Conservation (phyloP, 2,888 invertebrate species). For the Drosophila rellima region DNA sequence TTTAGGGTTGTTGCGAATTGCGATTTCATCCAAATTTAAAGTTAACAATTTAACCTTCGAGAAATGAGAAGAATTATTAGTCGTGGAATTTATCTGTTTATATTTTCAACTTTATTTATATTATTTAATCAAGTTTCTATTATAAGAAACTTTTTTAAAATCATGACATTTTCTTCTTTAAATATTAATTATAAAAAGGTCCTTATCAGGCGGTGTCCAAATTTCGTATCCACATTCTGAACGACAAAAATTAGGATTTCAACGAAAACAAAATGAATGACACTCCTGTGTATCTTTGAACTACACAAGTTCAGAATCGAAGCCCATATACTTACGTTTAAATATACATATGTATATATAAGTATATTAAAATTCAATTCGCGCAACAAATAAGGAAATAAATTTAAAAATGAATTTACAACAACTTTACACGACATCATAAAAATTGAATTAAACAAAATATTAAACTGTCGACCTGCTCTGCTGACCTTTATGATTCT, state of each 20-base stretch:
- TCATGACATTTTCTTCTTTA: too few relatives aligned
- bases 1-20: constrained; percentile 10
- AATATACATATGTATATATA: constrained; percentile 45
- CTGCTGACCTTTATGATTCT: constrained; percentile 33
- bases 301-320: constrained; percentile 25
- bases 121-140: neutral
- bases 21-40: neutral
- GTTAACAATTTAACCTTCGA: neutral
- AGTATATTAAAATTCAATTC: constrained; percentile 28
- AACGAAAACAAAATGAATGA: constrained; percentile 3
- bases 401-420: constrained; percentile 38
- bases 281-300: constrained; percentile 16
- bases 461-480: constrained; percentile 32
- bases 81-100: neutral
- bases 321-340: constrained; percentile 33
- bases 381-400: constrained; percentile 24
- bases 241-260: neutral
- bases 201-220: constrained; percentile 3
- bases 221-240: neutral
- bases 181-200: constrained; percentile 22
- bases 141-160: neutral
- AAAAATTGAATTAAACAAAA: constrained; percentile 14
- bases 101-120: neutral
- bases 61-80: neutral
- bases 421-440: constrained; percentile 15